Percentiles rank a stretch among this genome's conserved stretches.
These are phyloP conservation scores for Danaus chrysippus DNA, from an alignment of 2,888 invertebrate genomes.

Conservation along the genomic window DNA sequence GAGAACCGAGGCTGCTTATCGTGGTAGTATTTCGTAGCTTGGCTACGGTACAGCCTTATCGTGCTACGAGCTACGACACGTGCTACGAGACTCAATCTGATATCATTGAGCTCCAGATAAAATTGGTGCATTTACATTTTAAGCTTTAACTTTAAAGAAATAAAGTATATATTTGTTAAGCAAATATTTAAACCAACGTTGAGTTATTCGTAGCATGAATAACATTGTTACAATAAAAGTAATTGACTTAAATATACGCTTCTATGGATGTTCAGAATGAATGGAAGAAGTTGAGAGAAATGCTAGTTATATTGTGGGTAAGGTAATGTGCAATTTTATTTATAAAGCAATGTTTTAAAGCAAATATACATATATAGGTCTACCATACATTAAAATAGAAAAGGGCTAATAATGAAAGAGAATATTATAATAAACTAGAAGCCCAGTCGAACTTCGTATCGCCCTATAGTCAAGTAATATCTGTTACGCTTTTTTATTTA, in stretches of 20 bases:
- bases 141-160: not conserved
- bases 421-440: too few species aligned
- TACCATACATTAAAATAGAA: too few species aligned
- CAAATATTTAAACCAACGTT: not conserved
- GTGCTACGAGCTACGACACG: constrained; percentile 21
- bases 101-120: constrained; percentile 7
- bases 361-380: too few species aligned
- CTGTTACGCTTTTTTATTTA: too few species aligned
- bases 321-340: too few species aligned
- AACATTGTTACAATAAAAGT: constrained; percentile 6
- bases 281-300: too few species aligned
- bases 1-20: constrained; percentile 3
- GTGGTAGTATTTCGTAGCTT: constrained; percentile 25
- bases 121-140: constrained; percentile 2
- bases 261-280: not conserved
- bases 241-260: constrained; percentile 3
- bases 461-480: too few species aligned
- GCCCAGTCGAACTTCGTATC: too few species aligned
- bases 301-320: too few species aligned
- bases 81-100: constrained; percentile 23
- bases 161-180: not conserved
- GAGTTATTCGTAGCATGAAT: constrained; percentile 5
- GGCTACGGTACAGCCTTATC: constrained; percentile 21
- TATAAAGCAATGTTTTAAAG: too few species aligned
- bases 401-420: too few species aligned